Conservation (phyloP, 2,888 invertebrate species). For the Drosophila infuscata region DNA sequence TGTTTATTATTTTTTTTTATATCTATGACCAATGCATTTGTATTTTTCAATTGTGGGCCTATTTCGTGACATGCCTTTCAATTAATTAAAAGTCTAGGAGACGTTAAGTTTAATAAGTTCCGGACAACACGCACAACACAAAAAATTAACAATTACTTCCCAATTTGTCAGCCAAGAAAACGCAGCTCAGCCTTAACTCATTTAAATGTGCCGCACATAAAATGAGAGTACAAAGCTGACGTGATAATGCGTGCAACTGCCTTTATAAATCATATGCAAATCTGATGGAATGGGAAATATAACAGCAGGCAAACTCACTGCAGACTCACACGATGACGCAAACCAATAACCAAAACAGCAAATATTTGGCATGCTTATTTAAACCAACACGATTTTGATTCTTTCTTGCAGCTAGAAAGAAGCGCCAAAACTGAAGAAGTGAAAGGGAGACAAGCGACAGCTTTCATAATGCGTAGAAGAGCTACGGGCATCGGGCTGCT, state of each 20-base stretch:
- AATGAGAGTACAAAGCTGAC: conserved; percentile 53
- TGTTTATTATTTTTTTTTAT: background rate
- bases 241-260: conserved; percentile 41
- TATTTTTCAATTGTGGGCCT: conserved; percentile 7
- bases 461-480: conserved; percentile 53
- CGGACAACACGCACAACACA: conserved; percentile 34
- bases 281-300: conserved; percentile 2
- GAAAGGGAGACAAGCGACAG: background rate
- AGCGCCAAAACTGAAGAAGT: background rate
- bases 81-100: conserved; percentile 8
- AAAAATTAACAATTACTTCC: conserved; percentile 61
- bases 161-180: conserved; percentile 64
- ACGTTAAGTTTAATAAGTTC: conserved; percentile 55
- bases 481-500: conserved; percentile 51
- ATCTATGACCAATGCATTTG: background rate
- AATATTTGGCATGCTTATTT: background rate
- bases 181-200: conserved; percentile 32
- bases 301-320: background rate
- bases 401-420: conserved; percentile 11
- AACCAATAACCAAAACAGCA: background rate
- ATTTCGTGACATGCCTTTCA: conserved; percentile 18
- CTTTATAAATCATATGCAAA: conserved; percentile 50
- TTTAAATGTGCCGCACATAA: conserved; percentile 53
- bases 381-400: background rate
- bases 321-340: background rate